A percentile compares a stretch with the other conserved stretches of the same genome.
Conservation (phyloP, 2,888 invertebrate species). For the Cataglyphis rosenhaueri region DNA sequence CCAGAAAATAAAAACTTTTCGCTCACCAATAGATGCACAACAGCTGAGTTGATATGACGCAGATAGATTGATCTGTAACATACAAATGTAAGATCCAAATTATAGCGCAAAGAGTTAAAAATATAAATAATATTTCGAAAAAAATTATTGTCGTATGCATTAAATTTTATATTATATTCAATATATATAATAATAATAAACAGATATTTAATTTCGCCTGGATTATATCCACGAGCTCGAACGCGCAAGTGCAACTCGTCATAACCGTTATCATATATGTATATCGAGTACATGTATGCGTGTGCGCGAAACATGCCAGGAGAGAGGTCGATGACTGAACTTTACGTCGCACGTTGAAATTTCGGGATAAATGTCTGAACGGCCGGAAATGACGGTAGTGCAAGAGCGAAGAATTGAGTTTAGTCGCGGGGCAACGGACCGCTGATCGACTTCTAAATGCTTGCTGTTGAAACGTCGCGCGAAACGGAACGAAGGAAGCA, state of each 20-base stretch:
- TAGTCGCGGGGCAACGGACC: conserved; percentile 65
- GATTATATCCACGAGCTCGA: conserved; percentile 42
- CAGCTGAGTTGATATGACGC: too few relatives aligned
- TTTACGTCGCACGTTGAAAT: conserved; percentile 56
- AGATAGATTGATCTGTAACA: too few relatives aligned
- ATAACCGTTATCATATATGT: conserved; percentile 29
- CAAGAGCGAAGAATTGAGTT: conserved; percentile 66
- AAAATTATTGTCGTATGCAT: too few relatives aligned
- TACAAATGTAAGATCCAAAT: too few relatives aligned
- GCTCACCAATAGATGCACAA: too few relatives aligned
- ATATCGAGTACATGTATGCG: neutral
- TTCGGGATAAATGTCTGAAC: conserved; percentile 71
- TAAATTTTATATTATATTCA: too few relatives aligned
- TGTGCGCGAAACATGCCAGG: neutral
- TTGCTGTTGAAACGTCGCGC: conserved; percentile 19
- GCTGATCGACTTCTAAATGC: conserved; percentile 62
- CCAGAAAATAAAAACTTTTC: too few relatives aligned
- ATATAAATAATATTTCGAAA: too few relatives aligned
- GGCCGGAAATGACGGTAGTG: conserved; percentile 63
- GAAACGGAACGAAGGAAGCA: conserved; percentile 24
- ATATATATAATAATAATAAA: too few relatives aligned
- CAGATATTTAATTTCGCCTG: too few relatives aligned
- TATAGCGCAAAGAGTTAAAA: too few relatives aligned
- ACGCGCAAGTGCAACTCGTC: conserved; percentile 39
- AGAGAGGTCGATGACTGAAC: conserved; percentile 59